These are phyloP conservation scores for Oreocharis arfaki DNA, from an alignment of 2,113 vertebrate species.

Conservation along the genomic window DNA sequence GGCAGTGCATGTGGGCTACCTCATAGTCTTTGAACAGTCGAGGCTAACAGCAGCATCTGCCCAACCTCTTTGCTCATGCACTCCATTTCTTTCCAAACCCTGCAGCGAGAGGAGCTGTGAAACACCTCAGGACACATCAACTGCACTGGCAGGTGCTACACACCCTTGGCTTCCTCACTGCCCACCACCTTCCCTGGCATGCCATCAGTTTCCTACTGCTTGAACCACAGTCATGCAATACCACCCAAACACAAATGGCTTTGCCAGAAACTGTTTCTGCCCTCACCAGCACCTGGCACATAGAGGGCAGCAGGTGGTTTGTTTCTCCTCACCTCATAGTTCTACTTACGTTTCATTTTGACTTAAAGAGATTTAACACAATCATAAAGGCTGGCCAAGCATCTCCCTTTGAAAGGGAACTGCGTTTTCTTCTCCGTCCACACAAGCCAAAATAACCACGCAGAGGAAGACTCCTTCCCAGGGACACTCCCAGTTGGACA, in stretches of 20 bases:
- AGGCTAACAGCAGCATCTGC: neutral
- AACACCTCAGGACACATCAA: neutral
- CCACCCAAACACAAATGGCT: neutral
- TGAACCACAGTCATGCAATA: neutral
- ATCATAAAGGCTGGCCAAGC: neutral
- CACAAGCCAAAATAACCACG: neutral
- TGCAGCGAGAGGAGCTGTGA: neutral
- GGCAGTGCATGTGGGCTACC: neutral
- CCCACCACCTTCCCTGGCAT: neutral
- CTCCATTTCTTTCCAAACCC: neutral
- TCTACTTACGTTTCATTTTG: neutral
- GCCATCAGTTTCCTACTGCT: neutral
- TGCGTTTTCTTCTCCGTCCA: neutral
- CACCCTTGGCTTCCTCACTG: neutral
- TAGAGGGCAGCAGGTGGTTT: neutral
- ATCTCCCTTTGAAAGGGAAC: neutral
- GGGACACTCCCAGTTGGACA: neutral
- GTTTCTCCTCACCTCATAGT: neutral
- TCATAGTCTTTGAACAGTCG: neutral
- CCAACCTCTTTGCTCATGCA: neutral
- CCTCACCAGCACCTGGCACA: neutral
- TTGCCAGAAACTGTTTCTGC: neutral
- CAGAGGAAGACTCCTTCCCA: neutral
- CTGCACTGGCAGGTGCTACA: neutral
- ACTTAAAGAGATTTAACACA: neutral